A percentile compares a stretch with the other conserved stretches of the same genome.
These are phyloP conservation scores for Sebastes steindachneri DNA, from an alignment of 2,797 vertebrate species.

Conservation along the genomic window DNA sequence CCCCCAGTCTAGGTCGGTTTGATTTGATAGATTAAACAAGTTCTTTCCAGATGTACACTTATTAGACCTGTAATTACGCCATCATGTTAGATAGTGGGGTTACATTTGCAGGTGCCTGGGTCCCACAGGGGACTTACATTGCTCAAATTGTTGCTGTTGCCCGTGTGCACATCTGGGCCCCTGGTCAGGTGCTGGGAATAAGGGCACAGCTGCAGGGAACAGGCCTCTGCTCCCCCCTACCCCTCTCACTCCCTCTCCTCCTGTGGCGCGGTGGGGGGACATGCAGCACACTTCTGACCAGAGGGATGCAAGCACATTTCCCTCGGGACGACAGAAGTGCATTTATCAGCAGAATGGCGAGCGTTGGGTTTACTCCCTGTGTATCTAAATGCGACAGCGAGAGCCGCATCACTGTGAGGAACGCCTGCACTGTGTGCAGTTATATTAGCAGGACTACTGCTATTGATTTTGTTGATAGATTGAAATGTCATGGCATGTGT, in stretches of 20 bases:
- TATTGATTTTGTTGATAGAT: conserved; percentile 78
- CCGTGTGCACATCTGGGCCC: conserved; percentile 78
- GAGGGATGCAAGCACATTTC: conserved; percentile 75
- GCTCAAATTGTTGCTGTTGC: conserved; percentile 79
- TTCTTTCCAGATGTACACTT: conserved; percentile 70
- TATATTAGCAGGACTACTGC: conserved; percentile 54
- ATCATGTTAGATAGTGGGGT: conserved; percentile 69
- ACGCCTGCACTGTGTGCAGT: conserved; percentile 51
- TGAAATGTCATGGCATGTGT: conserved; percentile 72
- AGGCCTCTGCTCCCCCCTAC: conserved; percentile 38
- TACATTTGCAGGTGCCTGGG: conserved; percentile 77
- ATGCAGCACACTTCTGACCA: conserved; percentile 68
- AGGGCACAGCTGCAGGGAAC: conserved; percentile 81
- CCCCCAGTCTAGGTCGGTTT: conserved; percentile 31
- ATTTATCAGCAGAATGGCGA: conserved; percentile 78
- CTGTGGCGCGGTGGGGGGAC: conserved; percentile 52
- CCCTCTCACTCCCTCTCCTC: conserved; percentile 20
- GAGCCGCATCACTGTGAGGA: conserved; percentile 41
- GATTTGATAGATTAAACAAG: conserved; percentile 68
- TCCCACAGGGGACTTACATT: conserved; percentile 77
- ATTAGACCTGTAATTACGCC: conserved; percentile 75
- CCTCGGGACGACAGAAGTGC: conserved; percentile 71
- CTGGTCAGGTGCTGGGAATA: conserved; percentile 81
- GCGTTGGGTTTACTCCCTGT: conserved; percentile 55
- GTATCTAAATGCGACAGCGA: conserved; percentile 69